Conservation (phyloP, 2,888 invertebrate species). For the Drosophila trichaetosa region DNA sequence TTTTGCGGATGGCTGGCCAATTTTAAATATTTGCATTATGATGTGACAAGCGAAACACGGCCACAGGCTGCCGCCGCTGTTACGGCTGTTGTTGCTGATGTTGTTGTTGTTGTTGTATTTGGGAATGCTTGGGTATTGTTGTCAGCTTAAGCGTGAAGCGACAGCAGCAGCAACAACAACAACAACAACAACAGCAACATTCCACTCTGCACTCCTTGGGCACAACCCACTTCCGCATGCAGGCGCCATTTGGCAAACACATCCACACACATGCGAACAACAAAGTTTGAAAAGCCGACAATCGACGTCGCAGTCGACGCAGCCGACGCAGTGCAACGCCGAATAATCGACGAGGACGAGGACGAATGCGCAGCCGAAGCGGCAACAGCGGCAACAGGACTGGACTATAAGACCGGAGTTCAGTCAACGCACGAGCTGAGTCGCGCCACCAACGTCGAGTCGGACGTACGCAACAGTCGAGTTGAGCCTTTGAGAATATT, state of each 20-base stretch:
- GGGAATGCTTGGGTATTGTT: constrained; percentile 6
- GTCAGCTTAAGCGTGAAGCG: constrained; percentile 18
- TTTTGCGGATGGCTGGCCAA: constrained; percentile 55
- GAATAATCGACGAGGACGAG: constrained; percentile 22
- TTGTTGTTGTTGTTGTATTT: constrained; percentile 4
- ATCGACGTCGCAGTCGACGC: constrained; percentile 10
- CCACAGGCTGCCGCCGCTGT: constrained; percentile 11
- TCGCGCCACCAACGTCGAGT: constrained; percentile 71
- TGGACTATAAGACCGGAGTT: constrained; percentile 68
- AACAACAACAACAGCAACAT: constrained; percentile 13
- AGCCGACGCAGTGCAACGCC: constrained; percentile 49
- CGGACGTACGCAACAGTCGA: constrained; percentile 44
- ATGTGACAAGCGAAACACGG: constrained; percentile 62
- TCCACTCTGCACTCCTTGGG: constrained; percentile 46
- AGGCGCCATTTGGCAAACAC: constrained; percentile 24
- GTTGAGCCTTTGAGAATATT: constrained; percentile 28
- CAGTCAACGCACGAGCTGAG: constrained; percentile 60
- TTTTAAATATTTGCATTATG: constrained; percentile 75
- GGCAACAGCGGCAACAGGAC: constrained; percentile 41
- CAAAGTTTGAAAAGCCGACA: constrained; percentile 43
- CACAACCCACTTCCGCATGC: constrained; percentile 70
- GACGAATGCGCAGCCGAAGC: constrained; percentile 46
- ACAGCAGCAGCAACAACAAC: constrained; percentile 18
- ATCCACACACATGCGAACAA: constrained; percentile 17
- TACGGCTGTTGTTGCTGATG: neutral